Conservation (phyloP, 2,113 vertebrate genomes). For the Coregonus clupeaformis region DNA sequence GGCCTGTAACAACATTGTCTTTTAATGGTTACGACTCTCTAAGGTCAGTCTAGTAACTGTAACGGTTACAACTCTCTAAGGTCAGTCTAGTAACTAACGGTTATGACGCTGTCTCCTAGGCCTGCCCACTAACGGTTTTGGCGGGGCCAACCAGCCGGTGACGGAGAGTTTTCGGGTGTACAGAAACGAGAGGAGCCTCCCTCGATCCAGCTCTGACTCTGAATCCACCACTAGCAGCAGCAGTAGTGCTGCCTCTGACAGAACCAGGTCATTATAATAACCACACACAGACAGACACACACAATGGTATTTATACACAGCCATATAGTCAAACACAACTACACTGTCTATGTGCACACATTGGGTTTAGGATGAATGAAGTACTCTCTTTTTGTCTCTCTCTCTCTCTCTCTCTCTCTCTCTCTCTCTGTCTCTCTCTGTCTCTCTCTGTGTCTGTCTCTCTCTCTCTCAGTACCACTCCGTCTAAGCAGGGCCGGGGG, state of each 20-base stretch:
- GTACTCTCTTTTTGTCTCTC: neutral
- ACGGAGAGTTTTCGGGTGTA: constrained; percentile 98
- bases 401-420: constrained; percentile 3
- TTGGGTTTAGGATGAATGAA: neutral
- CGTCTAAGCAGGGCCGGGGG: constrained; percentile 94
- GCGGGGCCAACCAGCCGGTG: constrained; percentile 88
- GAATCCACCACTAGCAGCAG: constrained; percentile 97
- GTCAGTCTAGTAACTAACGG: constrained; percentile 82
- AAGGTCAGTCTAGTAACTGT: too few species aligned
- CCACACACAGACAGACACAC: too few species aligned
- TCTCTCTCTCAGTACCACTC: constrained; percentile 82
- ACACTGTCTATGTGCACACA: neutral
- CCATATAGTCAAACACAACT: neutral
- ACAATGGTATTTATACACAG: neutral
- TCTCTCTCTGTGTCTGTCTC: neutral
- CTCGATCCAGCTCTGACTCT: constrained; percentile 94
- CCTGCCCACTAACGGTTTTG: constrained; percentile 93
- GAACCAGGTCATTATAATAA: too few species aligned
- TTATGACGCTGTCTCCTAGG: constrained; percentile 61
- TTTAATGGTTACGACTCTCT: neutral
- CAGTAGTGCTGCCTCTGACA: constrained; percentile 95
- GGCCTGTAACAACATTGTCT: neutral
- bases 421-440: neutral
- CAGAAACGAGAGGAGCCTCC: constrained; percentile 91
- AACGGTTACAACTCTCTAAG: constrained; percentile 52